phyloP scores from a whole-genome alignment of 2,797 vertebrate species.

The Neosilurus mollespiculum region DNA sequence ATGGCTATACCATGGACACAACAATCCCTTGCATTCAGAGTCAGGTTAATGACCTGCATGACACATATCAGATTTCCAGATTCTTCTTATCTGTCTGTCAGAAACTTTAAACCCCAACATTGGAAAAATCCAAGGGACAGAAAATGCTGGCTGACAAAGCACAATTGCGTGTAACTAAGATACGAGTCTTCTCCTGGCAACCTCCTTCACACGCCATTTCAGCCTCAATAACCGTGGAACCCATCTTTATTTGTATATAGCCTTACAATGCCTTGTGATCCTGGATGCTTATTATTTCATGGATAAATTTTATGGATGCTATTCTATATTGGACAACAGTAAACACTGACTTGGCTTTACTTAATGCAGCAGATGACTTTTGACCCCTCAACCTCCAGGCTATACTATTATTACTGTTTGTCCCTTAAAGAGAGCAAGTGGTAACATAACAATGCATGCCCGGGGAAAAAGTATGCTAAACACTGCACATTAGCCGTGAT shows the following conservation, averaged over 20 bases:
- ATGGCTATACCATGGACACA: not conserved
- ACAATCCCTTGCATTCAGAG: too few species aligned
- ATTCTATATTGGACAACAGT: not conserved
- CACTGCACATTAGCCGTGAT: slow-evolving; percentile 5
- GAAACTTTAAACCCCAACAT: too few species aligned
- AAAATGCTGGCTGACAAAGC: not conserved
- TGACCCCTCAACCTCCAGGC: not conserved
- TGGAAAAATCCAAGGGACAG: not conserved
- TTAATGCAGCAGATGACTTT: not conserved
- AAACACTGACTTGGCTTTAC: not conserved
- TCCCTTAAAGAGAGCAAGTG: not conserved
- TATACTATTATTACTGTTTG: not conserved
- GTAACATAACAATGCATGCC: not conserved
- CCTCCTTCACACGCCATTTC: not conserved
- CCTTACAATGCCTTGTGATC: not conserved
- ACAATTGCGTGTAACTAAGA: not conserved
- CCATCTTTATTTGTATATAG: not conserved
- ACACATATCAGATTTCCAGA: too few species aligned
- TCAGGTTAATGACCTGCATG: not conserved
- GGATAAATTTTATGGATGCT: too few species aligned
- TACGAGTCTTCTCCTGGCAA: not conserved
- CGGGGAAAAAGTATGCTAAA: not conserved
- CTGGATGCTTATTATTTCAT: not conserved
- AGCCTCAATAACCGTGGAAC: not conserved
- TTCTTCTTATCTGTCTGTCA: too few species aligned